Base-by-base conservation (phyloP, 2,797 vertebrate genomes). In the Sibirionetta formosa region DNA sequence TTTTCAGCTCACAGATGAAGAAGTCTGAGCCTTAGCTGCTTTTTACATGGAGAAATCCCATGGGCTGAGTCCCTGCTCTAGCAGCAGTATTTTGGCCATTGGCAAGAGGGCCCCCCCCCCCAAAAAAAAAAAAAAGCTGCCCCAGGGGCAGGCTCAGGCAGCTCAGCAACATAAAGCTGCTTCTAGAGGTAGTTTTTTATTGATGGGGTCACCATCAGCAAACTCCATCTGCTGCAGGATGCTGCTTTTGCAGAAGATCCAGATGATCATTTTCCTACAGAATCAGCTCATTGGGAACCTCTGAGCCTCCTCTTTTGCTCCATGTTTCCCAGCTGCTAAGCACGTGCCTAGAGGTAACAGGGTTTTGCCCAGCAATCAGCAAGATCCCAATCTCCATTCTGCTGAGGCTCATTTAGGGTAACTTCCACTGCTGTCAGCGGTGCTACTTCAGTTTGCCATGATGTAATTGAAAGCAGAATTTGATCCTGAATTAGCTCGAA, bases 311-410 rank as follows among this genome's bases (percentile, higher is more conserved):
- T 77, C 14, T 19, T 66, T 36, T 53, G 18, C 33, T 65, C n/a
- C 0, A 1, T 27, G 36, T 58, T 82, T 58, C 51, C 81, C 57
- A 78, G 54, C 17, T 54, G 35, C 56, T 58, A 24, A 69, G 31
- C 3, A 1, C 69, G 27, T 18, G 18, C 23, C 33, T 2, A 33
- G 46, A 19, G 6, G 19, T 7, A 51, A 1, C 22, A 8, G 42
- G 42, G 14, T 84, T 68, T 12, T 69, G 3, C 4, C 58, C 35
- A 31, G 48, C 8, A n/a, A 16, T 4, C 10, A 13, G 8, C 29
- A 31, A n/a, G 31, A 44, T 35, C 38, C 22, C 24, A 15, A 9
- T 22, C 20, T 19, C 56, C 1, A 1, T 15, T 24, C 9, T 5
- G 20, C 46, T 48, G 70, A 51, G 58, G 5, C 1, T 31, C 5